Evolutionary conservation across 1,140 invertebrate genomes (phyloP).

Genomic region (Gryllus bimaculatus): DNA sequence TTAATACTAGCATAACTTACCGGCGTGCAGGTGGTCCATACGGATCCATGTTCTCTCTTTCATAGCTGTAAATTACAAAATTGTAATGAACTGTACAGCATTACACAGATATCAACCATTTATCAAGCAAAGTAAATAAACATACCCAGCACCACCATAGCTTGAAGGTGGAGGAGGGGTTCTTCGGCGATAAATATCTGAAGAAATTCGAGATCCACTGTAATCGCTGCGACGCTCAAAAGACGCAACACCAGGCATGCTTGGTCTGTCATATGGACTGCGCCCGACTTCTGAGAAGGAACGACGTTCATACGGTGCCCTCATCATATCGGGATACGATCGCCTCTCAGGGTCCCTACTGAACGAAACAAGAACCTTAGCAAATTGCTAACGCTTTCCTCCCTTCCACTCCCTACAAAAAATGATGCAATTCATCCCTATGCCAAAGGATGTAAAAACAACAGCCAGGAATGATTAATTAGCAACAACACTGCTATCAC

Average conservation of each 20-base stretch:
- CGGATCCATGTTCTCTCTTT: slow-evolving; percentile 16
- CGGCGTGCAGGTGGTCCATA: slow-evolving; percentile 18
- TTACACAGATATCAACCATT: neutral
- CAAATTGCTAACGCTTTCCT: neutral
- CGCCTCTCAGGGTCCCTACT: slow-evolving; percentile 21
- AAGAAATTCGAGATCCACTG: slow-evolving; percentile 17
- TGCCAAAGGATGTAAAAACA: neutral
- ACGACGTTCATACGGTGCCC: slow-evolving; percentile 20
- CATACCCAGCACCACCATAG: slow-evolving; percentile 14
- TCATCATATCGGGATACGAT: slow-evolving; percentile 20
- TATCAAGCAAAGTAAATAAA: neutral
- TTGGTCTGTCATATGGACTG: slow-evolving; percentile 23
- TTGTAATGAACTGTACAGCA: neutral
- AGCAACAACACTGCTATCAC: too few species aligned
- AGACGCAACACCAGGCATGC: slow-evolving; percentile 16
- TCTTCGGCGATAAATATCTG: slow-evolving; percentile 24
- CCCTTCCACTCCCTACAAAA: neutral
- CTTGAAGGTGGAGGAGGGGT: slow-evolving; percentile 22
- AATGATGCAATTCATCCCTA: neutral
- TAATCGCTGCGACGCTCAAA: slow-evolving; percentile 23
- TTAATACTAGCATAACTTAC: slow-evolving; percentile 7
- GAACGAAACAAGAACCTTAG: slow-evolving; percentile 9
- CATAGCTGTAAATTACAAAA: slow-evolving; percentile 17
- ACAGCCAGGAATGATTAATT: neutral
- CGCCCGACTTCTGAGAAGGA: slow-evolving; percentile 16